These are phyloP conservation scores for roundworm (Caenorhabditis elegans) DNA, from an alignment of 1,140 invertebrate species.

Conservation along the genomic window WBcel235 BX284606.5:12326501-12327000, in stretches of 20 bases:
- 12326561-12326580: too few species aligned
- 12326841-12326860: background rate
- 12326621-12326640: too few species aligned
- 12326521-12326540: too few species aligned
- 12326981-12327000: background rate
- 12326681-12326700: too few species aligned
- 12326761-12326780: background rate
- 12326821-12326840: background rate
- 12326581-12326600: too few species aligned
- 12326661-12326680: too few species aligned
- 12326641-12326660: too few species aligned
- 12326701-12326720: too few species aligned
- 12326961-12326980: background rate
- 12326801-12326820: background rate
- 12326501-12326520: too few species aligned
- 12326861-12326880: background rate
- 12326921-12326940: background rate
- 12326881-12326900: background rate
- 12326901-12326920: background rate
- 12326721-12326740: background rate
- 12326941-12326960: background rate
- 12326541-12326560: too few species aligned
- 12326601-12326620: too few species aligned
- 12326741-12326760: background rate
- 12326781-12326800: background rate